Evolutionary conservation across 2,888 invertebrate genomes (phyloP), one percentile per base, ranked within the genome.

Genomic region (Lasius fuliginosus): DNA sequence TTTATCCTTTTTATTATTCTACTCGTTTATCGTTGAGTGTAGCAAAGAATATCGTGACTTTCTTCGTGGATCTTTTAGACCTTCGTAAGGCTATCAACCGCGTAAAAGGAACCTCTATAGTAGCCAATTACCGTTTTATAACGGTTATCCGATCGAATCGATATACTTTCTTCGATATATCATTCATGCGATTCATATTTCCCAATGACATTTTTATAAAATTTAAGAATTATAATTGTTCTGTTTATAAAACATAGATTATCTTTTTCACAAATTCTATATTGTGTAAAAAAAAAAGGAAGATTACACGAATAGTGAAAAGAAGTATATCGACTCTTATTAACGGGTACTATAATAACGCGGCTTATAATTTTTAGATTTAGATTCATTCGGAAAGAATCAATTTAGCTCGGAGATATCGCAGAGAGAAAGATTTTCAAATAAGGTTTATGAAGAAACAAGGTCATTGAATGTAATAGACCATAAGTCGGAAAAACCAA

Each of bases 401-500:
- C 62, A 40, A 49, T 58, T 42, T 8, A 33, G 30, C 27, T 46
- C 74, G 74, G 60, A 81, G 60, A 73, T 60, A 11, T 46, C 46
- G 60, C 79, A 62, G 81, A 65, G 12, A 83, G 83, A 23, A 68
- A 82, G 69, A 12, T 65, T 77, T 11, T 12, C 27, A 49, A 60
- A 18, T 30, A 60, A 69, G 65, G 53, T 87, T 62, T 65, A 46
- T 6, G 60, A 36, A 4, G 42, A 69, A 23, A 60, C 74, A 49
- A 58, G 53, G 58, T 11, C 64, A 42, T 56, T 11, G 15, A 68
- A 15, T 60, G 30, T 83, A 11, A 18, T 30, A 4, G 75, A 84
- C 11, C 49, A 33, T 9, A 84, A 84, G 68, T 42, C 77, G n/a
- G 85, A 62, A 49, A 89, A 89, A 62, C 82, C 60, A 65, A 53